phyloP scores from a whole-genome alignment of 23 tunicate genomes.

The Halocynthia roretzi region DNA sequence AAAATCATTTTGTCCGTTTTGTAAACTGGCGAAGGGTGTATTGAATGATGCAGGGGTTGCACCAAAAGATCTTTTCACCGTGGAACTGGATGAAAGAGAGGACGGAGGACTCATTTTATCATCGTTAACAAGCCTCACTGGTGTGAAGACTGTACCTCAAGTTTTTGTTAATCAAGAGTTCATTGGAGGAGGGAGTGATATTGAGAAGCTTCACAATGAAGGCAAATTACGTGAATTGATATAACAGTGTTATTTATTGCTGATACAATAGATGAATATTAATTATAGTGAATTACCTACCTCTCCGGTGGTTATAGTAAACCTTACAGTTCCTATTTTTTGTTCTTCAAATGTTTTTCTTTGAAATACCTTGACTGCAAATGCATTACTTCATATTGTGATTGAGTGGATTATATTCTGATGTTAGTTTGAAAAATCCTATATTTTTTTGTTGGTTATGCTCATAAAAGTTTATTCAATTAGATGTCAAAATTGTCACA shows the following conservation, averaged over 20 bases:
- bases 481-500: no score
- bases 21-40: conserved; percentile 62
- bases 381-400: no score
- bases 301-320: no score
- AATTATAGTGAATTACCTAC: no score
- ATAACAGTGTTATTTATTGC: background rate
- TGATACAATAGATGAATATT: no score
- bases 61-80: background rate
- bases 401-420: no score
- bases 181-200: conserved; percentile 65
- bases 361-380: no score
- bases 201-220: conserved; percentile 24
- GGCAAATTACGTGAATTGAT: conserved; percentile 40
- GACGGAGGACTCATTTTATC: conserved; percentile 40
- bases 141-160: conserved; percentile 57
- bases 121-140: conserved; percentile 39
- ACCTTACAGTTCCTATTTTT: no score
- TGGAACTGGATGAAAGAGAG: conserved; percentile 54
- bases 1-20: conserved; percentile 78
- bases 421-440: no score
- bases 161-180: conserved; percentile 56
- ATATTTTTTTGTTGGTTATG: no score
- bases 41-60: conserved; percentile 49
- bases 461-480: no score
- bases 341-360: no score